phyloP scores from a whole-genome alignment of 2,113 vertebrate genomes.

The Thalassoma bifasciatum region DNA sequence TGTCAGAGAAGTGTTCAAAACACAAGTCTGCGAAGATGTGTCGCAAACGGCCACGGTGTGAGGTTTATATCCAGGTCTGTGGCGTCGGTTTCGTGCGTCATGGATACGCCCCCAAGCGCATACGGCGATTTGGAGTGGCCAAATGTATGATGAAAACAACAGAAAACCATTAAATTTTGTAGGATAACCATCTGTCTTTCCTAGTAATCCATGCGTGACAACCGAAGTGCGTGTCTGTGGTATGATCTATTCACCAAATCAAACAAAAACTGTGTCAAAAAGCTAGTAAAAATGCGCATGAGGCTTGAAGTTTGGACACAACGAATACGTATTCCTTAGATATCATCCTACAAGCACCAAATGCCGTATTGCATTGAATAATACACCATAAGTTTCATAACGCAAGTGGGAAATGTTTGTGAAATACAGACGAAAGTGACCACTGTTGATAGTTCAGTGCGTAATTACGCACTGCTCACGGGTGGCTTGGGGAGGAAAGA shows the following conservation, averaged over 20 bases:
- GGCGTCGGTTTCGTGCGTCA: conserved; percentile 78
- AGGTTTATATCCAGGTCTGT: conserved; percentile 75
- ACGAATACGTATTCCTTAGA: neutral
- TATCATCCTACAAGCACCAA: neutral
- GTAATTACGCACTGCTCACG: conserved; percentile 50
- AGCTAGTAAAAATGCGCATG: conserved; percentile 57
- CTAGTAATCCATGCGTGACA: conserved; percentile 62
- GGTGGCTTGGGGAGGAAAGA: neutral
- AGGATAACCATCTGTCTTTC: conserved; percentile 80
- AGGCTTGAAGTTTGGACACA: neutral
- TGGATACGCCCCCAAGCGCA: conserved; percentile 76
- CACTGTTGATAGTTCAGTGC: neutral
- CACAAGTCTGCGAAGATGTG: conserved; percentile 40
- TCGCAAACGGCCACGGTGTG: conserved; percentile 7
- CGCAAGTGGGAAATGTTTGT: neutral
- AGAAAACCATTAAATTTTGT: conserved; percentile 54
- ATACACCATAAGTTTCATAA: neutral
- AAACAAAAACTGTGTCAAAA: conserved; percentile 46
- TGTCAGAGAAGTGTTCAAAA: neutral
- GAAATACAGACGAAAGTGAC: neutral
- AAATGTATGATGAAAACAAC: conserved; percentile 67
- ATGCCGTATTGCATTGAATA: neutral
- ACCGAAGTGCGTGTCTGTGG: conserved; percentile 69
- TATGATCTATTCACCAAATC: conserved; percentile 39
- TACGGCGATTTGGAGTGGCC: conserved; percentile 51